phyloP scores from a whole-genome alignment of 2,888 invertebrate species.

The Standfussiana lucernea region DNA sequence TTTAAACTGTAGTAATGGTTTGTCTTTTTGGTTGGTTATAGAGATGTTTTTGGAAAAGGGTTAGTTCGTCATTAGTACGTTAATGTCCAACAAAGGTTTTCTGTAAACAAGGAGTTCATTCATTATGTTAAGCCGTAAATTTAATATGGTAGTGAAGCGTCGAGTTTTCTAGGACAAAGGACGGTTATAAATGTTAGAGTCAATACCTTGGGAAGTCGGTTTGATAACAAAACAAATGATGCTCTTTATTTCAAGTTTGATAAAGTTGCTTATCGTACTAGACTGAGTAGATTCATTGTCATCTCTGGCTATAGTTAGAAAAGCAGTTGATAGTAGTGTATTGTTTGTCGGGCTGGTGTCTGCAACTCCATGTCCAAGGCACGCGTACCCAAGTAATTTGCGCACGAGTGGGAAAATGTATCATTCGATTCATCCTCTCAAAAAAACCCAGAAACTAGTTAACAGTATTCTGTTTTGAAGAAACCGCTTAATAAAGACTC shows the following conservation, averaged over 20 bases:
- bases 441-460: neutral
- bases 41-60: conserved; percentile 48
- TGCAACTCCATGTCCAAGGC: neutral
- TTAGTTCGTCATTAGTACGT: conserved; percentile 45
- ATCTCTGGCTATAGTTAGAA: no score
- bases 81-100: conserved; percentile 35
- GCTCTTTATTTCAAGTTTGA: neutral
- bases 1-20: conserved; percentile 42
- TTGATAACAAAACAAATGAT: conserved; percentile 10
- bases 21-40: conserved; percentile 35
- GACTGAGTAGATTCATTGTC: neutral
- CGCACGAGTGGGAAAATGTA: neutral
- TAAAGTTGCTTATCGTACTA: neutral
- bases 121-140: conserved; percentile 3
- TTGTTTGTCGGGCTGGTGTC: neutral
- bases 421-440: neutral
- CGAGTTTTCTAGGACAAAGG: neutral
- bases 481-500: neutral
- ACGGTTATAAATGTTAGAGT: neutral
- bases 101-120: conserved; percentile 31
- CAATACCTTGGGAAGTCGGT: neutral
- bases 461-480: neutral
- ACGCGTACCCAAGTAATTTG: neutral
- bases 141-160: neutral
- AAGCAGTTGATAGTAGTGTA: neutral